Percentiles rank a stretch among this genome's conserved stretches.
Conservation (phyloP, 2,113 vertebrate species). For the Nothocercus nigrocapillus region DNA sequence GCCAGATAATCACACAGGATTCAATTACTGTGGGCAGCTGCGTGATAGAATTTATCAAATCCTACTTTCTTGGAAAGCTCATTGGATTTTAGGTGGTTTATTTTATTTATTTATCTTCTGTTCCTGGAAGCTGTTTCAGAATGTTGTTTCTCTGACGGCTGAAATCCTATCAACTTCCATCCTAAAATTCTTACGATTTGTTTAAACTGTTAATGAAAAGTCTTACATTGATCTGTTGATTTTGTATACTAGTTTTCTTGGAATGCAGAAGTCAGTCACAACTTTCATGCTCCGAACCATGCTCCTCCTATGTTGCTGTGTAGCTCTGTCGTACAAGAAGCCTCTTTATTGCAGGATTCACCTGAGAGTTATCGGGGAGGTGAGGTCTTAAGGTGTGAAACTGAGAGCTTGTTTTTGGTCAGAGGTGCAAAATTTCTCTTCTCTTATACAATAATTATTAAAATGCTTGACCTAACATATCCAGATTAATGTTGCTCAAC, state of each 20-base stretch:
- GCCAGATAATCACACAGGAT: not conserved
- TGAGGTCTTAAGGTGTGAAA: not conserved
- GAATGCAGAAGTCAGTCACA: not conserved
- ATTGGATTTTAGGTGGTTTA: not conserved
- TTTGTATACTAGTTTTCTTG: not conserved
- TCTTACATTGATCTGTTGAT: not conserved
- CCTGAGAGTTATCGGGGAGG: not conserved
- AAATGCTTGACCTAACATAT: not conserved
- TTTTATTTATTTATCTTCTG: not conserved
- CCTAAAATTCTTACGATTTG: not conserved
- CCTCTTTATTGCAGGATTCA: not conserved
- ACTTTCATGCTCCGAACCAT: not conserved
- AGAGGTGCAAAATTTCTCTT: not conserved
- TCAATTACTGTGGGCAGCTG: not conserved
- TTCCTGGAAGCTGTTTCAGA: not conserved
- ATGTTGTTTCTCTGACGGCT: not conserved
- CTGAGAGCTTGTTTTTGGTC: not conserved
- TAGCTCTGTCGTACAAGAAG: not conserved
- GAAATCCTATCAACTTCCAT: not conserved
- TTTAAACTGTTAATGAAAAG: not conserved
- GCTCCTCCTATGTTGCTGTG: not conserved
- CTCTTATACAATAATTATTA: not conserved
- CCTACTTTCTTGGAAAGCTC: not conserved
- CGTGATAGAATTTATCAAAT: not conserved
- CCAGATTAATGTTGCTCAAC: rapidly evolving